Conservation (phyloP, 2,113 vertebrate species). For the Caracal caracal region DNA sequence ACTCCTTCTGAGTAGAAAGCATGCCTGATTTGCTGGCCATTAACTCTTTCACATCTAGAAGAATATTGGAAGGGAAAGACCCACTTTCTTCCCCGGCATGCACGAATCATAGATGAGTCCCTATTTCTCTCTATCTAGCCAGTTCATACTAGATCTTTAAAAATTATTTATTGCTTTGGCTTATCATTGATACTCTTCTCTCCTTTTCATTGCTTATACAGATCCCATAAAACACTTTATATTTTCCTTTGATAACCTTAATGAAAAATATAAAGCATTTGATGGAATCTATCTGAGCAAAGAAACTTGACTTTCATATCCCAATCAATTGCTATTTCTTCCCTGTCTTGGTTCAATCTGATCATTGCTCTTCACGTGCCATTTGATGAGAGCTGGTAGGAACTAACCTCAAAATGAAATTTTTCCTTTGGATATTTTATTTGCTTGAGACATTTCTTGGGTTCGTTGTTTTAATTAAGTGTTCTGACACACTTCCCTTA, state of each 20-base stretch:
- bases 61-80: neutral
- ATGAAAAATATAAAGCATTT: neutral
- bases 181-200: neutral
- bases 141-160: neutral
- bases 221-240: neutral
- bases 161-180: neutral
- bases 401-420: slow-evolving; percentile 32
- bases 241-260: slow-evolving; percentile 16
- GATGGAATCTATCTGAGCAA: neutral
- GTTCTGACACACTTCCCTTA: slow-evolving; percentile 62
- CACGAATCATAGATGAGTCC: neutral
- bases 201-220: slow-evolving; percentile 38
- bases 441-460: slow-evolving; percentile 47
- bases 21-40: neutral
- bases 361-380: neutral
- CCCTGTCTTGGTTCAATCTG: neutral
- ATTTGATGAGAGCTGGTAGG: neutral
- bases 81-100: neutral
- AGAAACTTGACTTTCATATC: slow-evolving; percentile 13
- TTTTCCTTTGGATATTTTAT: slow-evolving; percentile 35
- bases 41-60: neutral
- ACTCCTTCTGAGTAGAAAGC: neutral
- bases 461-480: slow-evolving; percentile 68
- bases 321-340: neutral
- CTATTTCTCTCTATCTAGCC: neutral